Evolutionary conservation across 2,113 vertebrate genomes (phyloP).

Genomic region (Aythya baeri): DNA sequence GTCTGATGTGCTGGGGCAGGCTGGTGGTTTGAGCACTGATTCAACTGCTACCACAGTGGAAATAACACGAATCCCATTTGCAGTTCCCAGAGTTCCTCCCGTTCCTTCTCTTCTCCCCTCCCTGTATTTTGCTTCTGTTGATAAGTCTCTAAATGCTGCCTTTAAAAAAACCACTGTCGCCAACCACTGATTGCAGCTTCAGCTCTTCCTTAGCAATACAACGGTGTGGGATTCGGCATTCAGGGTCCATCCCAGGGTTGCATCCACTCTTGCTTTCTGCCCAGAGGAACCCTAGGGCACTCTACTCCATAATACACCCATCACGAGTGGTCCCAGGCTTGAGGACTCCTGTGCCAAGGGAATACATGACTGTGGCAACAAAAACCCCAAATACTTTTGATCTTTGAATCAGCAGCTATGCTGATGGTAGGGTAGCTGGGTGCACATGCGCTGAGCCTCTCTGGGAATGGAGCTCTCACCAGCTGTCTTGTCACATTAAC

Average conservation of each 20-base stretch:
- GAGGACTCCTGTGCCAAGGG: not conserved
- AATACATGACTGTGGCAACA: not conserved
- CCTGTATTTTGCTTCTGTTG: slow-evolving; percentile 29
- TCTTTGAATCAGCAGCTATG: not conserved
- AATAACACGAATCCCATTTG: not conserved
- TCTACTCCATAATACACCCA: not conserved
- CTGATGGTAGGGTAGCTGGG: not conserved
- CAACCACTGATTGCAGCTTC: slow-evolving; percentile 23
- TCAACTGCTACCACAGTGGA: slow-evolving; percentile 9
- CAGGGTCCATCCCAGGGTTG: not conserved
- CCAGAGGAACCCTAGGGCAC: accelerated
- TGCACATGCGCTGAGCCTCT: not conserved
- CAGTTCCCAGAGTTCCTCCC: not conserved
- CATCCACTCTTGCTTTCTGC: not conserved
- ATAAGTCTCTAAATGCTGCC: slow-evolving; percentile 36
- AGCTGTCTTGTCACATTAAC: not conserved
- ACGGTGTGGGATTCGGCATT: not conserved
- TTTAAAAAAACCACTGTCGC: slow-evolving; percentile 39
- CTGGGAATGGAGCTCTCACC: not conserved
- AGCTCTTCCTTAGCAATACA: slow-evolving; percentile 1
- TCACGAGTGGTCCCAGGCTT: not conserved
- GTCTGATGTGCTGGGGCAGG: not conserved
- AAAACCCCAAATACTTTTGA: not conserved
- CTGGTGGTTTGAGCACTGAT: slow-evolving; percentile 21
- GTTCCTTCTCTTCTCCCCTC: not conserved